Percentiles rank a stretch among this genome's conserved stretches.
These are phyloP conservation scores for Temnothorax nylanderi DNA, from an alignment of 1,140 invertebrate species.

Conservation along the genomic window DNA sequence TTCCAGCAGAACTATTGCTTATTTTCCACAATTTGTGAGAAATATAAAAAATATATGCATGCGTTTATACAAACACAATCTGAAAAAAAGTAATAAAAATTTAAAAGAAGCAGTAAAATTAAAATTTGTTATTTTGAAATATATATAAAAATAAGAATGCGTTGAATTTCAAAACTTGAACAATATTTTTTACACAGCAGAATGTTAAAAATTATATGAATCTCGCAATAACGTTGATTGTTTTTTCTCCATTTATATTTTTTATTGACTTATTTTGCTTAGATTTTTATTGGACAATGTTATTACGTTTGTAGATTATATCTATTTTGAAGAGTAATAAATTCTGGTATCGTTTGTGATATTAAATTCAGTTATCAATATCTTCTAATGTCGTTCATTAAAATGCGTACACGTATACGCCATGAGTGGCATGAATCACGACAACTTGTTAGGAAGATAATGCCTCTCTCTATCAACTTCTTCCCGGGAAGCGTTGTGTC, in stretches of 20 bases:
- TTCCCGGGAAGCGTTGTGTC: constrained; percentile 25
- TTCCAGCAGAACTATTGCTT: background rate
- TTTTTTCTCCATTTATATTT: background rate
- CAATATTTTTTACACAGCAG: background rate
- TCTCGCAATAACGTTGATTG: background rate
- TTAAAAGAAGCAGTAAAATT: background rate
- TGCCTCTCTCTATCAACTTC: constrained; percentile 23
- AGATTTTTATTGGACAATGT: background rate
- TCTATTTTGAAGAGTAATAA: background rate
- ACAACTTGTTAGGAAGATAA: constrained; percentile 28
- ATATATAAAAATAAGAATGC: background rate
- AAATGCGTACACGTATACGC: background rate
- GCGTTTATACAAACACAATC: background rate
- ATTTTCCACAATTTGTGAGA: background rate
- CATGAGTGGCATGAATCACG: background rate
- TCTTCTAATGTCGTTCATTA: background rate
- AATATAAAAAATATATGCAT: background rate
- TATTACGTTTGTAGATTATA: background rate
- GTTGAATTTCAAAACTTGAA: background rate
- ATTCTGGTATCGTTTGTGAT: background rate
- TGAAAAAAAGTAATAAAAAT: background rate
- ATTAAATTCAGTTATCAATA: constrained; percentile 12
- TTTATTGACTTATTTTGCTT: background rate
- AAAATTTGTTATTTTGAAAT: background rate
- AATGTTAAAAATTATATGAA: background rate